Base-by-base conservation (phyloP, 2,797 vertebrate genomes). In the Dipus sagitta region DNA sequence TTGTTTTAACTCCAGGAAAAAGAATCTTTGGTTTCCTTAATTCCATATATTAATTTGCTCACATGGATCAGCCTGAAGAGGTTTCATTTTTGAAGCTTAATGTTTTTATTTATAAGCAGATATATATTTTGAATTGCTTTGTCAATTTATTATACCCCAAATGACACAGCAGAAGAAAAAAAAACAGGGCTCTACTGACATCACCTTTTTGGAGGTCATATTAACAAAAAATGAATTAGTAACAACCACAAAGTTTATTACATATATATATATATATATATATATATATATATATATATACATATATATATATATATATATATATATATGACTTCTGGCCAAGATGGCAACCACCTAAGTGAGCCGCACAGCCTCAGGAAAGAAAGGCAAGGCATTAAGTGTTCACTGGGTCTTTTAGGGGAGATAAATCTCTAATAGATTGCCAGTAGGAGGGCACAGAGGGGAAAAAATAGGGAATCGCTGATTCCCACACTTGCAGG, bases 151-250 rank as follows among this genome's bases (percentile, higher is more conserved):
- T 42, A 74, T 70, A 78, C 83, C 34, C 12, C 71, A 86, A 91
- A 82, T 77, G 23, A 34, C 47, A 91, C 62, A 77, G 65, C 34
- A 64, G 78, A 72, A 86, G 67, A 21, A 94, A 68, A 21, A 94
- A 68, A 78, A 87, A 52, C 1, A 81, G 70, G 3, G 23, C n/a
- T 21, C 2, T 71, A 65, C 30, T 30, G 85, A 83, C 10, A 83
- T 58, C 54, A 58, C 54, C 14, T 58, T 17, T 60, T 24, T 86
- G n/a, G 38, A 86, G 10, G 26, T 85, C 23, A 72, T 21, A 38
- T 28, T 6, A 0, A 20, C 24, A 72, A 65, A 60, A 71, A 28
- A 3, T 20, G 30, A 47, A 74, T 86, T 60, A 38, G 28, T n/a
- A 9, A 75, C 18, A 47, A 17, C 4, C 21, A 54, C 26, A 32